Evolutionary conservation across 2,797 vertebrate species (phyloP), one percentile per base, ranked within the genome.

Genomic region (Mergus octosetaceus): DNA sequence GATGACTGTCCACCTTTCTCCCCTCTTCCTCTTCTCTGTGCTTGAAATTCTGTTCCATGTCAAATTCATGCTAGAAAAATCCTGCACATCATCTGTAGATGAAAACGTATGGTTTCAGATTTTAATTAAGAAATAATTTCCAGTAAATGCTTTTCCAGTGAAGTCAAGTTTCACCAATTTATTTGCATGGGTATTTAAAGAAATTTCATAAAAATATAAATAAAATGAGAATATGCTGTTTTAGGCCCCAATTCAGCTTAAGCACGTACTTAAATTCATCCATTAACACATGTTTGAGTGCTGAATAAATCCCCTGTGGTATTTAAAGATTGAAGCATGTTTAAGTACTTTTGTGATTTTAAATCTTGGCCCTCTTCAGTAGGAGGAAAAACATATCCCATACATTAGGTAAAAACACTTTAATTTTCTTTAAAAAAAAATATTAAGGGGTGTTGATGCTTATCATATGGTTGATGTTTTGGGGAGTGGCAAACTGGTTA

Each of bases 101-200:
- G 3, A 92, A 93, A 93, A 95, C 36, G 30, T 16, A 64, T 0
- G 0, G n/a, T 24, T 93, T 90, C 4, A 9, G 12, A 79, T 77
- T 96, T 93, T 90, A 82, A 93, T 83, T 41, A 90, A 56, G 28
- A 77, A 72, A 68, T 83, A 1, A 85, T 71, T 89, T 89, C 75
- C 57, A 65, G 54, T 57, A 77, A 88, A 76, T 47, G 6, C 15
- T 72, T 71, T 70, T 4, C 12, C 12, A 65, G 11, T 27, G 25
- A 92, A 74, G 77, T 82, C 16, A 54, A 57, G 43, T 93, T 92
- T 91, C 75, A 87, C 22, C 20, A 11, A 66, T 24, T 74, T 74
- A 75, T 93, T 93, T 97, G 68, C 41, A 22, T 75, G 28, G 9
- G 4, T 83, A 64, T 87, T 71, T 85, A 45, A 87, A 89, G 69